Evolutionary conservation across 2,888 invertebrate species (phyloP).

Genomic region (Pollenia angustigena): DNA sequence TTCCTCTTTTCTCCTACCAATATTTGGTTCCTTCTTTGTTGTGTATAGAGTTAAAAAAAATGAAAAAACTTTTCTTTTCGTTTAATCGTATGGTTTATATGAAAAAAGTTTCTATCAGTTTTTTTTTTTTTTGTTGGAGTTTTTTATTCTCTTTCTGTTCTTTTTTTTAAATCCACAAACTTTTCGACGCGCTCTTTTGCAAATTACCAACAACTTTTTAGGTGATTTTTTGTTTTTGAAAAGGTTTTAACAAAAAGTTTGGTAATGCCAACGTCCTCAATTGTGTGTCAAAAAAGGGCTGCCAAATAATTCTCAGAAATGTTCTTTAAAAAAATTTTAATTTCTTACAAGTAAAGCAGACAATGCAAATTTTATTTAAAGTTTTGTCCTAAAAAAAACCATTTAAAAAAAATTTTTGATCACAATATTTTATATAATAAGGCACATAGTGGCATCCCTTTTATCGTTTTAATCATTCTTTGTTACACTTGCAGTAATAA

Average conservation of each 20-base stretch:
- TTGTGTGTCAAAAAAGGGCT: slow-evolving; percentile 23
- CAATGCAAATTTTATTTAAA: too few relatives aligned
- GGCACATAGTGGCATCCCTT: slow-evolving; percentile 40
- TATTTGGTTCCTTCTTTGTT: slow-evolving; percentile 36
- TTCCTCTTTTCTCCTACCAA: slow-evolving; percentile 69
- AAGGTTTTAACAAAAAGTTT: slow-evolving; percentile 54
- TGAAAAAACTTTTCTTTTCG: slow-evolving; percentile 63
- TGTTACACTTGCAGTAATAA: slow-evolving; percentile 25
- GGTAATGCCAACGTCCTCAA: slow-evolving; percentile 50
- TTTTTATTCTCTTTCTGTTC: slow-evolving; percentile 67
- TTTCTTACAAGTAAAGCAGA: too few relatives aligned
- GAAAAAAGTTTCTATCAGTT: slow-evolving; percentile 71
- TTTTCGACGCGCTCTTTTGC: slow-evolving; percentile 82
- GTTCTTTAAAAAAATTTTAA: too few relatives aligned
- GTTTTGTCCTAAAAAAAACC: too few relatives aligned
- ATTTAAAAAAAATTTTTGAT: too few relatives aligned
- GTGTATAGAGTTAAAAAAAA: slow-evolving; percentile 69
- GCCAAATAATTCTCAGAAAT: slow-evolving; percentile 21
- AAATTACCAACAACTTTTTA: slow-evolving; percentile 80
- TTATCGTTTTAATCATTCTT: slow-evolving; percentile 45
- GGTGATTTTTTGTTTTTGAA: slow-evolving; percentile 69
- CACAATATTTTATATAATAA: too few relatives aligned
- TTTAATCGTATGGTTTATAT: slow-evolving; percentile 65
- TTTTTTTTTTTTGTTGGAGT: slow-evolving; percentile 75
- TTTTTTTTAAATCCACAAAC: slow-evolving; percentile 78